Evolutionary conservation across 2,888 invertebrate genomes (phyloP), one percentile per base, ranked within the genome.

Genomic region (Proisotoma minuta): DNA sequence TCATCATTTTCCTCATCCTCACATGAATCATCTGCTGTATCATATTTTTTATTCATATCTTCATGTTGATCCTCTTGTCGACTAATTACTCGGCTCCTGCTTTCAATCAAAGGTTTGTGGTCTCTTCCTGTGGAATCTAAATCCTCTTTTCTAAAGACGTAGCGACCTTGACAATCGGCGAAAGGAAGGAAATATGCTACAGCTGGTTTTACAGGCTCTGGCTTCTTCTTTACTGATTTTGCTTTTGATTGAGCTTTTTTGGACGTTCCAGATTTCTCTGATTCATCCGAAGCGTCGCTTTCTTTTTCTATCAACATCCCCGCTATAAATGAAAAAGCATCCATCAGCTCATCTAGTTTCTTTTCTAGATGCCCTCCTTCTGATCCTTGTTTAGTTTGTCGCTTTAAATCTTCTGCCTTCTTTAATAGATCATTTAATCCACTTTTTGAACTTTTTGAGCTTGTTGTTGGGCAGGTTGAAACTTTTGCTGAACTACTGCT

Each of bases 141-240:
- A 28, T 48, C 29, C 24, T 3, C 27, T n/a, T n/a, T 57, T 57
- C 47, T n/a, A 3, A 29, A 22, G 26, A 48, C 3, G 48, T 43
- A 57, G 28, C 48, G 22, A n/a, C 29, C 57, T 10, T 28, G 28
- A 28, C 48, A 28, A 48, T 48, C 48, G 0, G 47, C 26, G 39
- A 50, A 59, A n/a, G 58, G 58, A 3, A 59, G 18, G 15, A 53
- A 60, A 22, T 53, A 60, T 27, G 53, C 53, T 15, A 53, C 60
- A 24, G 60, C 34, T 2, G 60, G 60, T 22, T 60, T 43, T 15
- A n/a, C n/a, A 3, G 60, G 60, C 18, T 8, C 8, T 34, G 8
- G 34, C 15, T 43, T 43, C 15, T 43, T 43, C 20, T 43, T n/a
- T n/a, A 18, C 4, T n/a, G 18, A 20, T 43, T 43, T 43, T 43